Base-by-base conservation (phyloP, 2,113 vertebrate species). In the Oncorhynchus mykiss region DNA sequence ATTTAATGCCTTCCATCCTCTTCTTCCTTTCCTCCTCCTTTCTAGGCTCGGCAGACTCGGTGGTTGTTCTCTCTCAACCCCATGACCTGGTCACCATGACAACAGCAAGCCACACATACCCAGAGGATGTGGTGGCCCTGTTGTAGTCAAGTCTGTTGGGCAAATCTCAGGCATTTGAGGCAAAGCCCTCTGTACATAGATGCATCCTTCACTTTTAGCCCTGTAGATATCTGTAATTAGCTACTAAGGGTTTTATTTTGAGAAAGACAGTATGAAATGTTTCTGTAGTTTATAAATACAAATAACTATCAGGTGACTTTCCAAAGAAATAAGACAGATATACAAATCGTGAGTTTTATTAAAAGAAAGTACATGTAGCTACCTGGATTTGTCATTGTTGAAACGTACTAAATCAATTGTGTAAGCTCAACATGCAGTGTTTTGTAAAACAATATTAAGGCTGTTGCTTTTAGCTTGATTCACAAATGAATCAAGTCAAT, bases 1-100 rank as follows among this genome's bases (percentile, higher is more conserved):
- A 16, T 29, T 67, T 14, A 29, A 7, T 67, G 4, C 11, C 65
- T 67, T 67, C 65, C 12, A 5, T 31, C 59, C 59, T 66, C 5
- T 9, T 59, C n/a, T 57, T 71, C 70, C 12, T 71, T 8, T 69
- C 2, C 24, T 67, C 22, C 3, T n/a, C 64, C 22, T 22, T 67
- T 73, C 22, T 62, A 93, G 92, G 88, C 72, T 80, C 92, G 54
- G 86, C 91, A 57, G 94, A 93, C 78, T 92, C 93, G 0, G 92
- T 95, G 82, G 92, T 93, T 1, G 91, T 94, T 78, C 92, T 95
- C 70, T 86, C 94, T 7, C 92, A 88, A 73, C 88, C 93, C 39
- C 92, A 92, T 67, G 92, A 95, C 39, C 60, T 95, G 86, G 94
- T 96, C 82, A 88, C 93, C 87, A 94, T 95, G 92, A 91, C 95